Evolutionary conservation across 2,797 vertebrate genomes (phyloP).

Genomic region (Fistularia tabacaria): DNA sequence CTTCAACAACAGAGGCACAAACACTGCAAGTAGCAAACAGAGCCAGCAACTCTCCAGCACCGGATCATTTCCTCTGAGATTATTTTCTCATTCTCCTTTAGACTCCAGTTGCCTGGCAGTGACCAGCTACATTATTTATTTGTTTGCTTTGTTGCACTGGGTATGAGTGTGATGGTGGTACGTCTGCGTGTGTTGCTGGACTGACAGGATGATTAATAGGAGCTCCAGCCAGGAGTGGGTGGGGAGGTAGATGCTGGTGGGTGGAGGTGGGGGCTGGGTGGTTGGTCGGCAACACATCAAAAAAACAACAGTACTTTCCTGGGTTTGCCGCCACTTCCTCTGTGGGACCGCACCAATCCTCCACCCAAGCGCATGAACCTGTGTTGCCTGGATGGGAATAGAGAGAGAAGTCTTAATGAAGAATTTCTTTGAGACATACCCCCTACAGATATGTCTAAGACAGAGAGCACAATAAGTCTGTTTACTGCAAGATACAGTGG

Average conservation of each 20-base stretch:
- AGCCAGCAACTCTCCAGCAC: conserved; percentile 32
- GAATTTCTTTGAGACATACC: conserved; percentile 19
- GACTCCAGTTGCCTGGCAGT: conserved; percentile 36
- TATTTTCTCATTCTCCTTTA: conserved; percentile 38
- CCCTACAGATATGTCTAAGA: background rate
- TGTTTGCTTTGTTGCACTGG: conserved; percentile 48
- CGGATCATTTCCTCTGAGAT: conserved; percentile 46
- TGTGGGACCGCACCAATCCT: conserved; percentile 12
- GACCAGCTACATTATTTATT: conserved; percentile 56
- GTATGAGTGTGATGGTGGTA: conserved; percentile 20
- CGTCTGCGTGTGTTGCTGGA: conserved; percentile 34
- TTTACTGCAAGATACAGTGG: background rate
- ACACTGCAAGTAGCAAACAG: conserved; percentile 57
- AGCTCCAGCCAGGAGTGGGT: conserved; percentile 33
- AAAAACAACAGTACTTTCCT: conserved; percentile 53
- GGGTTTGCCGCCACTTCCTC: conserved; percentile 53
- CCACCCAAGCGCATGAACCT: conserved; percentile 9
- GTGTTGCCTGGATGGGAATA: conserved; percentile 6
- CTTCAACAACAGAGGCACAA: conserved; percentile 42
- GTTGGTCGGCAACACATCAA: conserved; percentile 56
- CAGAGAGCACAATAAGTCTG: conserved; percentile 13
- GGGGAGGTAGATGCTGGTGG: conserved; percentile 9
- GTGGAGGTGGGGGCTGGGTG: conserved; percentile 36
- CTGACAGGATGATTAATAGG: conserved; percentile 74
- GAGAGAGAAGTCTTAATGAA: conserved; percentile 31